Evolutionary conservation across 2,797 vertebrate species (phyloP).

Genomic region (Mastacembelus armatus): DNA sequence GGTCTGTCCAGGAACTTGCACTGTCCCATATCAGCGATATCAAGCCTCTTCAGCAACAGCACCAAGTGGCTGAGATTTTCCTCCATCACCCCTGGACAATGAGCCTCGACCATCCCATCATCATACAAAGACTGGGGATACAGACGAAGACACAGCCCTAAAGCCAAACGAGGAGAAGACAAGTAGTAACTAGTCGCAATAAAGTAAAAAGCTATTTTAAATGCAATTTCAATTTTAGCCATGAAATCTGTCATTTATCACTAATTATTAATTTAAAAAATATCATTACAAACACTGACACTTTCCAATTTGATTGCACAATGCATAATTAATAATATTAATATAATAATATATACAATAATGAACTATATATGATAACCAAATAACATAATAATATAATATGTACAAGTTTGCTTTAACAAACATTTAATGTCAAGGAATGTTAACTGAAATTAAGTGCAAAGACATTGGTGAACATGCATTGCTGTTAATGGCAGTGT

Average conservation of each 20-base stretch:
- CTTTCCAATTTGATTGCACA: too few species aligned
- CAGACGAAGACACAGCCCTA: conserved; percentile 92
- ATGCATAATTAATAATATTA: too few species aligned
- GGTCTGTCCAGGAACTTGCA: conserved; percentile 95
- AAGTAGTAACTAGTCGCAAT: not conserved
- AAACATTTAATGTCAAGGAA: too few species aligned
- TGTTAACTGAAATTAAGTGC: too few species aligned
- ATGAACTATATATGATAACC: too few species aligned
- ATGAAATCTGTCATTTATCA: not conserved
- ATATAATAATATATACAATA: too few species aligned
- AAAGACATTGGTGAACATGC: too few species aligned
- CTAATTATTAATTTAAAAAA: too few species aligned
- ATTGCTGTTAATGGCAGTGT: too few species aligned
- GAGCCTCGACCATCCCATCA: conserved; percentile 80
- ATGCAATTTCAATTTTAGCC: not conserved
- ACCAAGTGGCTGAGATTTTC: conserved; percentile 92
- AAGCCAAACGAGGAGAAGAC: not conserved
- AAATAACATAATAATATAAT: too few species aligned
- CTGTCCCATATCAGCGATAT: conserved; percentile 95
- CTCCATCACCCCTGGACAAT: conserved; percentile 86
- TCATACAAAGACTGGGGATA: conserved; percentile 86
- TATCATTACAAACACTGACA: too few species aligned
- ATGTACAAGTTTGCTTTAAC: too few species aligned
- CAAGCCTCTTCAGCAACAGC: conserved; percentile 92
- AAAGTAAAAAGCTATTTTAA: not conserved